Percentiles rank a stretch among this genome's conserved stretches.
Evolutionary conservation across 2,113 vertebrate species (phyloP).

Genomic region (Nanorana parkeri): DNA sequence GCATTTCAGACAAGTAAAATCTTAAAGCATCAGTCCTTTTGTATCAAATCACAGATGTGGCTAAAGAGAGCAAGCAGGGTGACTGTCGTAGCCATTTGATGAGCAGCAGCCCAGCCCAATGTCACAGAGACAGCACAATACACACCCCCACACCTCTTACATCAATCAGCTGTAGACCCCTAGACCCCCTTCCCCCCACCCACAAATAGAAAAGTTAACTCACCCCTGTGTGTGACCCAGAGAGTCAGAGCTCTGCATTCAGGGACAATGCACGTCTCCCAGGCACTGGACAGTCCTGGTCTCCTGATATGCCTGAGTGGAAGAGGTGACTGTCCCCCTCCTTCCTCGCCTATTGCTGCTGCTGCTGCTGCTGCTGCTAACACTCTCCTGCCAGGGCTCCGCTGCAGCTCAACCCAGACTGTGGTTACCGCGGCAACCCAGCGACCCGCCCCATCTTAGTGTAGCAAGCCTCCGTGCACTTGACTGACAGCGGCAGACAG

Average conservation of each 20-base stretch:
- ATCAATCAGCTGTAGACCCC: conserved; percentile 25
- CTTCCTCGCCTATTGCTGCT: background rate
- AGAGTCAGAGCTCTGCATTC: background rate
- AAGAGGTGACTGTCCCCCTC: conserved; percentile 46
- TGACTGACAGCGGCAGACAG: conserved; percentile 19
- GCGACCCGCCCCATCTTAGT: conserved; percentile 29
- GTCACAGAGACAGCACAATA: conserved; percentile 14
- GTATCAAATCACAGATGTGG: background rate
- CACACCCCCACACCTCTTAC: conserved; percentile 38
- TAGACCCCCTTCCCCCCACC: background rate
- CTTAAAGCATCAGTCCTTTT: background rate
- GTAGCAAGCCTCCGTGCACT: background rate
- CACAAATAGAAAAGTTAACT: conserved; percentile 42
- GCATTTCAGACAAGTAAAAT: background rate
- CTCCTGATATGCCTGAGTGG: conserved; percentile 46
- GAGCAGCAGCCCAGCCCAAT: conserved; percentile 43
- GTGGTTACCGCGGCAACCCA: conserved; percentile 46
- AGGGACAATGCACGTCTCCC: conserved; percentile 18
- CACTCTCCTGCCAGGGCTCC: conserved; percentile 54
- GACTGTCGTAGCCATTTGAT: background rate
- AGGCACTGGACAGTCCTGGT: conserved; percentile 32
- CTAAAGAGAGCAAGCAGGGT: background rate
- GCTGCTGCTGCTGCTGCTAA: conserved; percentile 46
- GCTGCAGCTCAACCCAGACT: conserved; percentile 55
- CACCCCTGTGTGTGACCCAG: conserved; percentile 43